Evolutionary conservation across 2,888 invertebrate genomes (phyloP).

Genomic region (Polietes domitor): DNA sequence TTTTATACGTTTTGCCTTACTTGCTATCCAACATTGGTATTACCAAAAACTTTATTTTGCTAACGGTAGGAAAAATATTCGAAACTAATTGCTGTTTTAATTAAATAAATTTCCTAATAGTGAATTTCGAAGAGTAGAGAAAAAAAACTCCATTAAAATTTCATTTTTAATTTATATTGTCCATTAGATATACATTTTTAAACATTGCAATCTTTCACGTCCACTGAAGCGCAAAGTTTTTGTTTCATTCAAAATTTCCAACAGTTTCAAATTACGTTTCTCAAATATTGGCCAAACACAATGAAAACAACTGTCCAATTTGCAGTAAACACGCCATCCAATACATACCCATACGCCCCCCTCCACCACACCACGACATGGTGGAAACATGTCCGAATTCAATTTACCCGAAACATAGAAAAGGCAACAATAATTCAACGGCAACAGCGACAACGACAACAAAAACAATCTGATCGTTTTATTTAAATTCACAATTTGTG

Average conservation of each 20-base stretch:
- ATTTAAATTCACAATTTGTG: conserved; percentile 34
- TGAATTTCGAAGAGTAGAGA: not conserved
- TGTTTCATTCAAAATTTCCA: not conserved
- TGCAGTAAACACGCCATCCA: not conserved
- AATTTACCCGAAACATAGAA: conserved; percentile 23
- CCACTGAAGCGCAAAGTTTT: not conserved
- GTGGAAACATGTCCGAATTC: conserved; percentile 23
- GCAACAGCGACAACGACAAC: not conserved
- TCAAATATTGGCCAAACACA: not conserved
- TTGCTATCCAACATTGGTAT: no score
- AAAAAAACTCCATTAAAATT: not conserved
- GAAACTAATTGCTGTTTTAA: not conserved
- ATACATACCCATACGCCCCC: not conserved
- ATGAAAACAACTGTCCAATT: not conserved
- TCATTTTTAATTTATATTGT: not conserved
- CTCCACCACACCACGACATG: not conserved
- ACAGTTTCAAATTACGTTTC: conserved; percentile 11
- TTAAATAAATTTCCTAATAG: not conserved
- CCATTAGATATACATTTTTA: not conserved
- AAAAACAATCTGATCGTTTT: conserved; percentile 9
- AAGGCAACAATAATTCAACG: conserved; percentile 16
- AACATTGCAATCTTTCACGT: not conserved
- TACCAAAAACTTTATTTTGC: no score
- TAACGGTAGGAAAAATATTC: not conserved
- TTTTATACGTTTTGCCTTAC: no score